These are phyloP conservation scores for Drosophila nigrodunni DNA, from an alignment of 1,140 invertebrate genomes.

Conservation along the genomic window DNA sequence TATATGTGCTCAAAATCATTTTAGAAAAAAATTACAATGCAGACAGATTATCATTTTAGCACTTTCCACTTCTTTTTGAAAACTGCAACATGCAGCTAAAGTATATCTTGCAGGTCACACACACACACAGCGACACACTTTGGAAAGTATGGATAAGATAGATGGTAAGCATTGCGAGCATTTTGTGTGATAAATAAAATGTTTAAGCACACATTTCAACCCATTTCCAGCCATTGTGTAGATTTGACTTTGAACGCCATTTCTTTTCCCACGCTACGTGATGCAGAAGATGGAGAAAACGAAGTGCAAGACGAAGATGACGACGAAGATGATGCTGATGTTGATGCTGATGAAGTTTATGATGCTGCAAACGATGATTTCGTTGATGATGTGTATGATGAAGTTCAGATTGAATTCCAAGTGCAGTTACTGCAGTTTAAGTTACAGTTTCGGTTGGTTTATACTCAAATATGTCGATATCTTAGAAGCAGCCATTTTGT, in stretches of 20 bases:
- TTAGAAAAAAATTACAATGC: too few species aligned
- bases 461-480: slow-evolving; percentile 10
- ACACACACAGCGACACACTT: slow-evolving; percentile 29
- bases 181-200: slow-evolving; percentile 82
- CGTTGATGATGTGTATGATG: slow-evolving; percentile 6
- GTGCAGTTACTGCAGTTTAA: slow-evolving; percentile 12
- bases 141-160: slow-evolving; percentile 37
- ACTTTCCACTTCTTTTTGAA: too few species aligned
- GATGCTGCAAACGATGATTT: not conserved
- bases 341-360: slow-evolving; percentile 22
- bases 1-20: too few species aligned
- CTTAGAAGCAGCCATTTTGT: not conserved
- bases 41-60: too few species aligned
- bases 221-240: slow-evolving; percentile 73
- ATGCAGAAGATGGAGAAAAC: slow-evolving; percentile 42
- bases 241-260: slow-evolving; percentile 73
- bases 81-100: too few species aligned
- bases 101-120: too few species aligned
- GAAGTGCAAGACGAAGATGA: slow-evolving; percentile 25
- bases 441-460: slow-evolving; percentile 23
- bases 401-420: slow-evolving; percentile 1
- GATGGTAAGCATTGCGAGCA: slow-evolving; percentile 53
- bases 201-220: slow-evolving; percentile 78
- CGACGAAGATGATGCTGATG: not conserved
- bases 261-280: slow-evolving; percentile 46